Conservation (phyloP, 1,140 invertebrate genomes). For the Phocides pigmalion region DNA sequence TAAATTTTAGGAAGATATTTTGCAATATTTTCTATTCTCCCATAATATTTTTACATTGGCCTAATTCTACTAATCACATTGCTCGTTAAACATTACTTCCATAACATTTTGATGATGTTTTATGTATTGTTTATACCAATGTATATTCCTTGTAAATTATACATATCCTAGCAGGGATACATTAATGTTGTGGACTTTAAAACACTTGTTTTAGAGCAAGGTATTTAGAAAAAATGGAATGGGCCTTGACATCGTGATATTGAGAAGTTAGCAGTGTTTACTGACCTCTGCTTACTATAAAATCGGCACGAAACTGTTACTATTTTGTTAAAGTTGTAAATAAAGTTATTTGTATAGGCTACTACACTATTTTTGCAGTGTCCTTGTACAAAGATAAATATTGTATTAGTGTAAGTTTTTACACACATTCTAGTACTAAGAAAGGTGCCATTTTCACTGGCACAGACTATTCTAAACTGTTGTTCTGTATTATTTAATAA, state of each 20-base stretch:
- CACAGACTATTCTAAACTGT: slow-evolving; percentile 62
- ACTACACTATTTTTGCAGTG: slow-evolving; percentile 58
- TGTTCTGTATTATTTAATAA: slow-evolving; percentile 64
- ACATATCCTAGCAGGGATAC: background rate
- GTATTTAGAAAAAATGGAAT: background rate
- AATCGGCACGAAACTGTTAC: slow-evolving; percentile 30
- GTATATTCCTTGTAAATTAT: background rate
- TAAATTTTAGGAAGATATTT: too few species aligned
- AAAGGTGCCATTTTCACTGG: slow-evolving; percentile 62
- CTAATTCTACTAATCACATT: too few species aligned
- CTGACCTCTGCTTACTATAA: background rate
- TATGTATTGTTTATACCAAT: background rate
- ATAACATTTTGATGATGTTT: background rate
- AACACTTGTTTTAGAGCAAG: background rate
- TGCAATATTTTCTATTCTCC: too few species aligned
- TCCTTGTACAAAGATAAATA: slow-evolving; percentile 62
- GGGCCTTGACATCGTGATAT: background rate
- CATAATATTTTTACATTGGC: too few species aligned
- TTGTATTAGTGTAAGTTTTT: slow-evolving; percentile 62
- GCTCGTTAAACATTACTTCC: too few species aligned
- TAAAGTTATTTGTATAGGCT: slow-evolving; percentile 40
- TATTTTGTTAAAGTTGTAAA: slow-evolving; percentile 46
- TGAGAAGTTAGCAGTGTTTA: background rate
- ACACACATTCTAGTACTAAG: slow-evolving; percentile 56
- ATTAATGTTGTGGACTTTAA: background rate